Conservation (phyloP, 2,797 vertebrate species). For the Nannoperca obscura region DNA sequence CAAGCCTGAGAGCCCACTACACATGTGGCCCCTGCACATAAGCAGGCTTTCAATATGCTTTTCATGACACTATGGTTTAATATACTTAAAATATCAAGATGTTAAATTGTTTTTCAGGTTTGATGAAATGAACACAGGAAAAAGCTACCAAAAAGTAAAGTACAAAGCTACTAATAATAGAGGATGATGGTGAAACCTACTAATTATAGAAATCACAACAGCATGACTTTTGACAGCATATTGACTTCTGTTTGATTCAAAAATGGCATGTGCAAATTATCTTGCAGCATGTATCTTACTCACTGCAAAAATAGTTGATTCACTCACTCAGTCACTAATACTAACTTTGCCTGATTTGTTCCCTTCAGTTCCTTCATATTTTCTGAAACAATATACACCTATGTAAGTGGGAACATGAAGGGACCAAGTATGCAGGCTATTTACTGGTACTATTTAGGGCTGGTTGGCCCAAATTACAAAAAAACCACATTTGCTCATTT, state of each 20-base stretch:
- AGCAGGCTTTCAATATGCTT: not conserved
- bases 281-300: conserved; percentile 43
- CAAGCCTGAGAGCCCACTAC: not conserved
- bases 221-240: conserved; percentile 47
- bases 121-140: conserved; percentile 53
- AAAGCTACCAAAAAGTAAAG: conserved; percentile 54
- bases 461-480: conserved; percentile 6
- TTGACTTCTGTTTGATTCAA: conserved; percentile 30
- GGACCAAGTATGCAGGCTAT: not conserved
- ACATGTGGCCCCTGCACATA: not conserved
- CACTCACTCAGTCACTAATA: conserved; percentile 10
- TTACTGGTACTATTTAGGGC: not conserved
- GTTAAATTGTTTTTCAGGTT: conserved; percentile 63
- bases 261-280: conserved; percentile 46
- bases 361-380: not conserved
- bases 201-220: conserved; percentile 42
- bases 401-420: not conserved
- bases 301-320: conserved; percentile 15
- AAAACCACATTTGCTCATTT: not conserved
- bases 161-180: conserved; percentile 38
- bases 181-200: conserved; percentile 30
- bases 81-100: conserved; percentile 38
- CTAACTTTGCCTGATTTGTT: conserved; percentile 30
- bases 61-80: not conserved
- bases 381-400: not conserved